Evolutionary conservation across 1,140 invertebrate genomes (phyloP), one percentile per base, ranked within the genome.

Genomic region (Macrostomum lignano): DNA sequence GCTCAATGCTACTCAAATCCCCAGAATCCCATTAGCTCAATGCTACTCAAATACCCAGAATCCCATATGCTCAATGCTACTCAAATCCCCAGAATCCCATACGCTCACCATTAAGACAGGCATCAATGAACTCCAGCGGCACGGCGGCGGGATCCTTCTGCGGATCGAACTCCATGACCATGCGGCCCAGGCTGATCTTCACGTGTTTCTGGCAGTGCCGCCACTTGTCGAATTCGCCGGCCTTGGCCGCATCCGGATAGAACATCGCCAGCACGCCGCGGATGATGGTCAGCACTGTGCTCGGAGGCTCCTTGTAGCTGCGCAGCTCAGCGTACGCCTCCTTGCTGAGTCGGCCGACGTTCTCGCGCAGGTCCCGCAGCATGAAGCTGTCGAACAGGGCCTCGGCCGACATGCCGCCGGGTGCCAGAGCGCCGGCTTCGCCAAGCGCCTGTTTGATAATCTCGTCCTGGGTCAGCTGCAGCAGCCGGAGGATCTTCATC

Each of bases 361-460:
- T 55, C 31, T 53, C 46, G 29, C 52, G 31, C 15, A 56, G 44
- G 25, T 56, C 52, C 44, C 47, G 46, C 38, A 56, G 40, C 51
- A 56, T 53, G 7, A 56, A 40, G 13, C 50, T 44, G 34, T 55
- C 53, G 42, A 55, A 56, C 46, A 56, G 47, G n/a, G 54, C 46
- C 25, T 52, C 51, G 10, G 38, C n/a, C n/a, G n/a, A n/a, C n/a
- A n/a, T n/a, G n/a, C n/a, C n/a, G n/a, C n/a, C n/a, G n/a, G n/a
- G n/a, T n/a, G n/a, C n/a, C n/a, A n/a, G n/a, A n/a, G n/a, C n/a
- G n/a, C n/a, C n/a, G n/a, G n/a, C 48, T 10, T 51, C 50, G 15
- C 42, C 44, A 3, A 14, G 9, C 17, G 48, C 41, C 28, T 54
- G 49, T 7, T 41, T 41, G 4, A 40, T 46, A 30, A 56, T 47